Conservation (phyloP, 2,888 invertebrate species). For the Diaprepes abbreviatus region DNA sequence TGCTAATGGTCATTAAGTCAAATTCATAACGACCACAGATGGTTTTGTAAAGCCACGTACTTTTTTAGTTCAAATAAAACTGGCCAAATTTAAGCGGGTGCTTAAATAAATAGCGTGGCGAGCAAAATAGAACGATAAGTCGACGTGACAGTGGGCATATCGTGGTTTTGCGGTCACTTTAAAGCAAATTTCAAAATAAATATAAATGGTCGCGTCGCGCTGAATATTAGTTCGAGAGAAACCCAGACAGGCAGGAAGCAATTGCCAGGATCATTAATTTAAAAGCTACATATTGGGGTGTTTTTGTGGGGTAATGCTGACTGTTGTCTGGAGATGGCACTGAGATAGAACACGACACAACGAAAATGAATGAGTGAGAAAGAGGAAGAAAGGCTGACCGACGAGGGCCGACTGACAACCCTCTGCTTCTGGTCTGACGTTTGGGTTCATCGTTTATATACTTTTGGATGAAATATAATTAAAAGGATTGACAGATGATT, state of each 20-base stretch:
- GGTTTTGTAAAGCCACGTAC: slow-evolving; percentile 35
- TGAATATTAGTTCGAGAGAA: slow-evolving; percentile 63
- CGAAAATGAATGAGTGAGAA: slow-evolving; percentile 65
- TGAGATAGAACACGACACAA: slow-evolving; percentile 68
- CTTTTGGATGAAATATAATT: slow-evolving; percentile 50
- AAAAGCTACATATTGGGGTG: slow-evolving; percentile 68
- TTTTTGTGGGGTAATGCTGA: slow-evolving; percentile 69
- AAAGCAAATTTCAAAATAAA: slow-evolving; percentile 67
- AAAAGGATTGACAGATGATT: slow-evolving; percentile 49
- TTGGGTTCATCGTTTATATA: slow-evolving; percentile 50
- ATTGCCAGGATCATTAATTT: slow-evolving; percentile 68
- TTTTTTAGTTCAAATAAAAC: slow-evolving; percentile 46
- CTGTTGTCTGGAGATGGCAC: slow-evolving; percentile 69
- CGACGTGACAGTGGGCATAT: slow-evolving; percentile 49
- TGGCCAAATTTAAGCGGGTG: slow-evolving; percentile 39
- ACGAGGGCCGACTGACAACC: slow-evolving; percentile 52
- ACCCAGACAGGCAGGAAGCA: slow-evolving; percentile 64
- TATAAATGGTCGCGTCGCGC: slow-evolving; percentile 61
- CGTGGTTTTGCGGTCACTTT: slow-evolving; percentile 59
- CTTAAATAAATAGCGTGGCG: slow-evolving; percentile 45
- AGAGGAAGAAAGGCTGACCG: slow-evolving; percentile 59
- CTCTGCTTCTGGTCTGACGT: slow-evolving; percentile 49
- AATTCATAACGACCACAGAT: slow-evolving; percentile 32
- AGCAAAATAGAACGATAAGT: slow-evolving; percentile 48
- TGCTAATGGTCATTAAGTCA: slow-evolving; percentile 34